A percentile compares a stretch with the other conserved stretches of the same genome.
These are phyloP conservation scores for Falco cherrug DNA, from an alignment of 2,797 vertebrate genomes.

Conservation along the genomic window DNA sequence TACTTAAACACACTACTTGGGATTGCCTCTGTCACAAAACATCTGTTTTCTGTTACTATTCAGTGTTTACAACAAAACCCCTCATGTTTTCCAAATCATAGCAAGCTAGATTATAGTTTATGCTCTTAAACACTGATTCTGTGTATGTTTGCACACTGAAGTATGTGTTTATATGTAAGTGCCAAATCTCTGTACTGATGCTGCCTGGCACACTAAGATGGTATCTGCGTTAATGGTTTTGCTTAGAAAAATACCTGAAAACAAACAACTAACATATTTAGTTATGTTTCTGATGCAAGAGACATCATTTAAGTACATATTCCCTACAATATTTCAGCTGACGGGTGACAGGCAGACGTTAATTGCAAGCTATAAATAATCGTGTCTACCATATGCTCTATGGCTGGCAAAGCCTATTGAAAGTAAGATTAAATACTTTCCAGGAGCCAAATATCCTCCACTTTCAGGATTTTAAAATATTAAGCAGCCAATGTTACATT, in stretches of 20 bases:
- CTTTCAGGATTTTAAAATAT: conserved; percentile 29
- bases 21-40: neutral
- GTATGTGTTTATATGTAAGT: neutral
- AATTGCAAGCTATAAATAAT: conserved; percentile 53
- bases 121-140: neutral
- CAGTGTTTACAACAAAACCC: neutral
- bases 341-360: conserved; percentile 28
- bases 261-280: neutral
- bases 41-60: neutral
- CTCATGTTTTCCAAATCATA: neutral
- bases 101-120: neutral
- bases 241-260: neutral
- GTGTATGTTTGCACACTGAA: neutral
- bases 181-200: neutral
- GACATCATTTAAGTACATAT: neutral
- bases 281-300: neutral
- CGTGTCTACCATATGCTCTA: neutral
- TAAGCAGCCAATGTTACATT: conserved; percentile 15
- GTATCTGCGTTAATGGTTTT: neutral
- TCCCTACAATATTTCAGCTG: conserved; percentile 9
- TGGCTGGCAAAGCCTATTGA: conserved; percentile 1
- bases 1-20: neutral
- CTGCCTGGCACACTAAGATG: neutral
- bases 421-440: conserved; percentile 33
- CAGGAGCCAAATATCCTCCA: conserved; percentile 6